Percentiles rank a stretch among this genome's conserved stretches.
Evolutionary conservation across 2,888 invertebrate genomes (phyloP).

Genomic region (Pantelozetes paolii): DNA sequence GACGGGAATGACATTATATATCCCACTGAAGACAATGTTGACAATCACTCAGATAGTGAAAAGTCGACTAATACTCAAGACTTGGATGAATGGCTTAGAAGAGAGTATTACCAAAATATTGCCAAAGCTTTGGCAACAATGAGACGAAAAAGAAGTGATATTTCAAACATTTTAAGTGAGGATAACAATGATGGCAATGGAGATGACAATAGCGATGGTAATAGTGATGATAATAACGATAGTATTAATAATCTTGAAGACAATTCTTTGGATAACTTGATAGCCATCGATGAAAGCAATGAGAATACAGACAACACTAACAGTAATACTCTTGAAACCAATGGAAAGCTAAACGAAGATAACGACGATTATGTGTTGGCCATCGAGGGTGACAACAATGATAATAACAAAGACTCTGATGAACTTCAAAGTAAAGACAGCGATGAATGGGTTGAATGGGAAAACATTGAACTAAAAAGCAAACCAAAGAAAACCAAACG

Average conservation of each 20-base stretch:
- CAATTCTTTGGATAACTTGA: background rate
- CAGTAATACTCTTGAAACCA: background rate
- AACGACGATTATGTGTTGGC: constrained; percentile 21
- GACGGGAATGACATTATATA: background rate
- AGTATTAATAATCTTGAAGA: background rate
- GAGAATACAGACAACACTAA: background rate
- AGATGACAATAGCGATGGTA: background rate
- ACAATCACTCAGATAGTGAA: background rate
- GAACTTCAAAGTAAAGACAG: background rate
- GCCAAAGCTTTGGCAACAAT: constrained; percentile 46
- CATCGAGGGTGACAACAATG: background rate
- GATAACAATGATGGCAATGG: background rate
- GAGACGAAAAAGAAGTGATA: constrained; percentile 44
- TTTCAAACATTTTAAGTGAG: background rate
- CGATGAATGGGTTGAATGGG: background rate
- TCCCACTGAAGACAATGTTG: background rate
- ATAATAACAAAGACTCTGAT: background rate
- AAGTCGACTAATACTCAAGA: background rate
- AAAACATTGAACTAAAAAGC: background rate
- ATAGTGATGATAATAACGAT: background rate
- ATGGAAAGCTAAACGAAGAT: background rate
- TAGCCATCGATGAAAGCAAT: constrained; percentile 16
- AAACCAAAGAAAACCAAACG: background rate
- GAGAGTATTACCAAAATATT: constrained; percentile 47
- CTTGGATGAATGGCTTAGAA: constrained; percentile 46